Conservation (phyloP, 2,113 vertebrate species). For the Corythoichthys haematopterus region DNA sequence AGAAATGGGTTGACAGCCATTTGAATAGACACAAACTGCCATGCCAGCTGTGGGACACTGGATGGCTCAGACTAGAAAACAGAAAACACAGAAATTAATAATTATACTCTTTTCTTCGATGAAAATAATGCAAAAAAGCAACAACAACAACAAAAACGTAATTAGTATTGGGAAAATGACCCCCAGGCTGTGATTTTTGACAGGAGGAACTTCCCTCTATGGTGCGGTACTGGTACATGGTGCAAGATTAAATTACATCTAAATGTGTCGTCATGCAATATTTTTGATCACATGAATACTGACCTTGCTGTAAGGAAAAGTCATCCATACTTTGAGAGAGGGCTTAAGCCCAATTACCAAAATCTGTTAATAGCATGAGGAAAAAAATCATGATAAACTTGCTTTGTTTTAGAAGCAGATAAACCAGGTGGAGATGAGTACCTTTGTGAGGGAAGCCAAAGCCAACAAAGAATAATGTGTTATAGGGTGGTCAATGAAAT, state of each 20-base stretch:
- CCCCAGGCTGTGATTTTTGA: too few species aligned
- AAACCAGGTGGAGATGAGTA: slow-evolving; percentile 29
- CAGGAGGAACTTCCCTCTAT: too few species aligned
- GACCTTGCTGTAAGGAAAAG: slow-evolving; percentile 92
- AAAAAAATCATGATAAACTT: not conserved
- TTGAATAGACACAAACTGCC: slow-evolving; percentile 91
- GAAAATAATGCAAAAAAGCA: not conserved
- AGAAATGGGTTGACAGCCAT: slow-evolving; percentile 87
- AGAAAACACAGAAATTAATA: not conserved
- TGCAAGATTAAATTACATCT: too few species aligned
- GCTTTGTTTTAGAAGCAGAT: not conserved
- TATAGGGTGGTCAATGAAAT: slow-evolving; percentile 91
- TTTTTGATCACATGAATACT: slow-evolving; percentile 35
- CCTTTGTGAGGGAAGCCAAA: slow-evolving; percentile 97
- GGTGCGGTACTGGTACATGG: too few species aligned
- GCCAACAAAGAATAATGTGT: slow-evolving; percentile 90
- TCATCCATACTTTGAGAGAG: slow-evolving; percentile 96
- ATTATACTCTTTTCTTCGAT: not conserved
- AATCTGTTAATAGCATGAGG: slow-evolving; percentile 71
- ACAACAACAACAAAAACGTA: too few species aligned
- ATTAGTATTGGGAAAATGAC: not conserved
- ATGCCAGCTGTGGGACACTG: slow-evolving; percentile 90
- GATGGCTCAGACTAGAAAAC: slow-evolving; percentile 84
- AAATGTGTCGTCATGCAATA: too few species aligned
- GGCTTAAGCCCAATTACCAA: slow-evolving; percentile 95